Evolutionary conservation across 2,888 invertebrate genomes (phyloP), one percentile per base, ranked within the genome.

Genomic region (Ormyrus labotus): DNA sequence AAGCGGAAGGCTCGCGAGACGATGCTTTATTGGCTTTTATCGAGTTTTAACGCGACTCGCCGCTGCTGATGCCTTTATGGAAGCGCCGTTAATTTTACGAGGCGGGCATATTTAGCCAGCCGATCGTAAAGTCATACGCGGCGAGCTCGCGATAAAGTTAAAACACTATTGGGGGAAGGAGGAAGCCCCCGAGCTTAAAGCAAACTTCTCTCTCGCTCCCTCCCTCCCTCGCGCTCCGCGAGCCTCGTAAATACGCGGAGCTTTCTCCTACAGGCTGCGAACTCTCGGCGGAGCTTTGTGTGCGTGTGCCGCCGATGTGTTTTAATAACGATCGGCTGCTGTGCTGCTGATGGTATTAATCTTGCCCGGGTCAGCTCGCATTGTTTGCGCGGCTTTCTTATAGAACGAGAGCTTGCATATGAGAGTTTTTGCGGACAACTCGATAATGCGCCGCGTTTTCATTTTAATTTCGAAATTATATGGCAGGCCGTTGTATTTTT

Each of bases 31-130:
- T 87, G 87, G 86, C 86, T 87, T 87, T 77, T 74, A 80, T 80
- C 87, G 87, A 86, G 85, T 87, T 88, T 88, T 86, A 88, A 88
- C 86, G 87, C 85, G 83, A 84, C 86, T 82, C 51, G 50, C 71
- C 34, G 6, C 63, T 11, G 60, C 67, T 11, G 64, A 64, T 10
- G 88, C 88, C 87, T 89, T 88, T 88, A 89, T 88, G 88, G 87
- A 88, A 88, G 88, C 88, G 88, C 88, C 87, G 88, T 89, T 90
- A 89, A 88, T 89, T 90, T 89, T 87, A 90, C 87, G 89, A 87
- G 86, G 84, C 84, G 57, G 80, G 82, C 71, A 78, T 80, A 82
- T 82, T 82, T 82, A 80, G 80, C 78, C 67, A 71, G 69, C 71
- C 82, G 80, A 80, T 82, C 82, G 78, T 82, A 80, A 82, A 82